Evolutionary conservation across 2,888 invertebrate genomes (phyloP).

Genomic region (Pherbina coryleti): DNA sequence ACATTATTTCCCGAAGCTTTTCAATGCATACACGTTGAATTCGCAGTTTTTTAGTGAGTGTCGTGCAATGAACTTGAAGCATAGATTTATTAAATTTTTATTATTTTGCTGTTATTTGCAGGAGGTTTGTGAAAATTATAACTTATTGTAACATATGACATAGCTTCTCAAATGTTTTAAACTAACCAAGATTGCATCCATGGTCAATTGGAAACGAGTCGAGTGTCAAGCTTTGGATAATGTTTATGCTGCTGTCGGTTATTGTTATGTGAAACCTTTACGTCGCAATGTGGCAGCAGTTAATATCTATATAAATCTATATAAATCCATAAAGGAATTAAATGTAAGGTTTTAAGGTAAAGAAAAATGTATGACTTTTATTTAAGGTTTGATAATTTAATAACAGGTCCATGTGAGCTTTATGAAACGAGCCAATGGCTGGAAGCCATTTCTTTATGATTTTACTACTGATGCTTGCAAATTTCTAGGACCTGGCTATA

Average conservation of each 20-base stretch:
- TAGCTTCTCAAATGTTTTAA: too few relatives aligned
- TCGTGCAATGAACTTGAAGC: too few relatives aligned
- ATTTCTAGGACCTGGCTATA: neutral
- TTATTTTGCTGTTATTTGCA: neutral
- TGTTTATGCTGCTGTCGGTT: too few relatives aligned
- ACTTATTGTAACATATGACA: neutral
- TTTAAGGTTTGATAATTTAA: too few relatives aligned
- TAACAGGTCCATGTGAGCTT: neutral
- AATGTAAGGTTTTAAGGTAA: neutral
- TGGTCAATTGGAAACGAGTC: neutral
- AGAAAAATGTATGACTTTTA: neutral
- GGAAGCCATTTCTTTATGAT: conserved; percentile 1
- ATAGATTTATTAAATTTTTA: neutral
- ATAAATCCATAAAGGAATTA: neutral
- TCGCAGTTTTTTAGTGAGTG: too few relatives aligned
- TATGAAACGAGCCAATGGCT: neutral
- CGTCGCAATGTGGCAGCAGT: neutral
- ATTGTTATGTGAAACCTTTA: neutral
- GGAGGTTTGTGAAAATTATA: neutral
- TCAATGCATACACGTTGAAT: too few relatives aligned
- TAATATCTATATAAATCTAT: neutral
- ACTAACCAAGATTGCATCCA: neutral
- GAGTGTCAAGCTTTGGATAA: neutral
- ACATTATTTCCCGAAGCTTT: too few relatives aligned
- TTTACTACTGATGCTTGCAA: neutral